Evolutionary conservation across 2,797 vertebrate genomes (phyloP).

Genomic region (Oreochromis mossambicus): DNA sequence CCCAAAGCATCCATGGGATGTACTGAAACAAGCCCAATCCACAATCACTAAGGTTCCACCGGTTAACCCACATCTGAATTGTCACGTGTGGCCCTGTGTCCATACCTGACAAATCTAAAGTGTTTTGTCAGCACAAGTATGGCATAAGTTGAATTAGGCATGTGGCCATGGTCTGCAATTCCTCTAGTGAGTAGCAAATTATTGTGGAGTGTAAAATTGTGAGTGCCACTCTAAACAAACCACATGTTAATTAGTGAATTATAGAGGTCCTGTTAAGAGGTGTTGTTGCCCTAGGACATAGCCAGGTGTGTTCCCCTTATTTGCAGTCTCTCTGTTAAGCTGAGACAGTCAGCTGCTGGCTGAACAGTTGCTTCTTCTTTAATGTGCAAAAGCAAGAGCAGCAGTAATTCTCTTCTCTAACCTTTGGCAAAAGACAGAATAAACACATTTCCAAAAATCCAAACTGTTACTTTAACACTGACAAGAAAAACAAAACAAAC

Average conservation of each 20-base stretch:
- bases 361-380: background rate
- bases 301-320: background rate
- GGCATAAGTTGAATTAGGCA: background rate
- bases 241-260: background rate
- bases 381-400: background rate
- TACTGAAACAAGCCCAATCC: background rate
- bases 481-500: background rate
- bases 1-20: background rate
- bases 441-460: background rate
- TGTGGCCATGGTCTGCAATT: background rate
- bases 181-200: background rate
- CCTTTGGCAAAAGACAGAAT: background rate
- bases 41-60: background rate
- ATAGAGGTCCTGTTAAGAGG: background rate
- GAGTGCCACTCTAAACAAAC: background rate
- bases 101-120: background rate
- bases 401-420: background rate
- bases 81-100: background rate
- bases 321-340: background rate
- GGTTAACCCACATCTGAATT: background rate
- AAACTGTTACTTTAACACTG: background rate
- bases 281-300: background rate
- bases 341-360: background rate
- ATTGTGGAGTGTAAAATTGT: background rate
- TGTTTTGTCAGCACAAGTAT: background rate